Evolutionary conservation across 2,113 vertebrate genomes (phyloP), one percentile per base, ranked within the genome.

Genomic region (Clupea harengus): DNA sequence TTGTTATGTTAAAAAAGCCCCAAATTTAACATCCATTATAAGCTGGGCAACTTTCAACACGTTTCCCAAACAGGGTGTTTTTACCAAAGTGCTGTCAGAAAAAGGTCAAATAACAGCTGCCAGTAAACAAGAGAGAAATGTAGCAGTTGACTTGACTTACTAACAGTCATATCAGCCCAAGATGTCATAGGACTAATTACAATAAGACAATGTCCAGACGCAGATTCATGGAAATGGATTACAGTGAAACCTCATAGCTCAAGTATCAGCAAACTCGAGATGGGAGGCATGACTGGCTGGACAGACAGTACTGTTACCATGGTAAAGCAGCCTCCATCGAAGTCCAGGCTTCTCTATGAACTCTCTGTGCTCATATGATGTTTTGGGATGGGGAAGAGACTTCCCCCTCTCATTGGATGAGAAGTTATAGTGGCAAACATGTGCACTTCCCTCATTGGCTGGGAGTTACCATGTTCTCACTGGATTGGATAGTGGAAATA

Each of bases 41-140:
- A 78, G 72, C 72, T 78, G 72, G 72, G 72, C 72, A 32, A 78
- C 72, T 78, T 78, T 78, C 72, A 78, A 78, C 72, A 78, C 13
- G 32, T 4, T 78, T 32, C 72, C 72, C 28, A 15, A 32, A 18
- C 72, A 78, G 72, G 72, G 28, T 39, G 72, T 15, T 32, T 78
- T 78, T 39, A 78, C 72, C 72, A 78, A 78, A 78, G 72, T 78
- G 28, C 72, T 32, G 72, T 78, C 72, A 78, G 11, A 2, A 13
- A 78, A 78, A 78, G 72, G 72, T 78, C 72, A 78, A 78, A 78
- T 15, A 11, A 11, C 72, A 78, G 72, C 72, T 39, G 28, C 72
- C 28, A 44, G 72, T 32, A 32, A 72, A 32, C 72, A 78, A 13
- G 72, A 5, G 32, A 44, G 28, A 17, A 32, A 78, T 78, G 28